Evolutionary conservation across 1,140 invertebrate species (phyloP).

Genomic region (Habropoda laboriosa): DNA sequence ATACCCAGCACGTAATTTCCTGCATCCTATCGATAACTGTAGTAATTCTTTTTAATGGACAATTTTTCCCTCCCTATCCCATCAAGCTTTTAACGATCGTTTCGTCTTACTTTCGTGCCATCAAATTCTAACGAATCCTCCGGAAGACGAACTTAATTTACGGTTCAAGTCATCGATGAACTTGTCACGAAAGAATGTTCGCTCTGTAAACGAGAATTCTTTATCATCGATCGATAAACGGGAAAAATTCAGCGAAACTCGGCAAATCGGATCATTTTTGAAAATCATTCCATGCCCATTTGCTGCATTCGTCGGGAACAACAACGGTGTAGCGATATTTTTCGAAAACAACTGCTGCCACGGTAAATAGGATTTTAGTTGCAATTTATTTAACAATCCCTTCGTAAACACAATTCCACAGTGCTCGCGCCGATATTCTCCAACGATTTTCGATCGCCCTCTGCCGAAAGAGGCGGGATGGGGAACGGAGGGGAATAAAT

Average conservation of each 20-base stretch:
- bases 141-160: constrained; percentile 31
- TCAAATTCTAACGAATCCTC: not conserved
- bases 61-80: not conserved
- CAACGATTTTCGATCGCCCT: not conserved
- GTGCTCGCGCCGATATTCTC: not conserved
- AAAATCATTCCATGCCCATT: not conserved
- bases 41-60: not conserved
- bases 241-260: constrained; percentile 35
- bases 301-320: not conserved
- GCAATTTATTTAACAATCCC: constrained; percentile 19
- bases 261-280: constrained; percentile 1
- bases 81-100: not conserved
- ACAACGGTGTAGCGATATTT: not conserved
- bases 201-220: constrained; percentile 14
- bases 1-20: constrained; percentile 32
- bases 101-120: not conserved
- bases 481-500: not conserved
- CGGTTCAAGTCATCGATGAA: constrained; percentile 42
- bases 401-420: not conserved
- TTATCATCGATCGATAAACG: constrained; percentile 35
- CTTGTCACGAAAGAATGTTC: constrained; percentile 40
- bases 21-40: too few species aligned
- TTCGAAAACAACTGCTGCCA: not conserved
- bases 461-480: too few species aligned
- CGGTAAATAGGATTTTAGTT: constrained; percentile 13